Percentiles rank a stretch among this genome's conserved stretches.
Conservation (phyloP, 2,888 invertebrate species). For the Thymelicus lineola region DNA sequence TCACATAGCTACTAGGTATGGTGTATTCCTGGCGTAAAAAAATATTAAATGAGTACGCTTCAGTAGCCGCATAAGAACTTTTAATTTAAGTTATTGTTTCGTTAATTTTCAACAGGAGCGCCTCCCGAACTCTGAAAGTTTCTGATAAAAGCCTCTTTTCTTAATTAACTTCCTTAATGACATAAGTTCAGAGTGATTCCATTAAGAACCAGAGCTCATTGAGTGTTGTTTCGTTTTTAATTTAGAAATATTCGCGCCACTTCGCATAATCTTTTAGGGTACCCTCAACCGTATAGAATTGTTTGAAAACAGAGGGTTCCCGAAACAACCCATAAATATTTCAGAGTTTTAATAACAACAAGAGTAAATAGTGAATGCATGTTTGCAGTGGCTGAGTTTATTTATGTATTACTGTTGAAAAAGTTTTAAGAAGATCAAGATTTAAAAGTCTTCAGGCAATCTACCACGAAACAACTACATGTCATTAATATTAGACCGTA, state of each 20-base stretch:
- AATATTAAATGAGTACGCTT: not conserved
- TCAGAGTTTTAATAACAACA: too few relatives aligned
- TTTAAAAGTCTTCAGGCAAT: too few relatives aligned
- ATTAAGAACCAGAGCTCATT: conserved; percentile 42
- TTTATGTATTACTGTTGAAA: too few relatives aligned
- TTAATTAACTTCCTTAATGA: conserved; percentile 63
- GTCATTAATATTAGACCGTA: too few relatives aligned
- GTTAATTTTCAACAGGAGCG: conserved; percentile 43
- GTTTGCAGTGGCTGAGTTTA: too few relatives aligned
- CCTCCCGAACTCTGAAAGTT: conserved; percentile 48
- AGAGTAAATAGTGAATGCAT: too few relatives aligned
- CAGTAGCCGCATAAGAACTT: conserved; percentile 23
- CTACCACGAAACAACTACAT: too few relatives aligned
- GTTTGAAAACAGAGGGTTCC: not conserved
- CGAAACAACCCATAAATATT: too few relatives aligned
- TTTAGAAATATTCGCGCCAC: conserved; percentile 26
- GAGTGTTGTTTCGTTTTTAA: conserved; percentile 49
- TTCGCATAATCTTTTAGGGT: conserved; percentile 11
- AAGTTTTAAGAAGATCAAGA: too few relatives aligned
- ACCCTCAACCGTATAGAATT: not conserved
- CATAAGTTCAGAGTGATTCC: conserved; percentile 49
- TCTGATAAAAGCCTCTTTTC: conserved; percentile 62
- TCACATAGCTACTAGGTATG: not conserved
- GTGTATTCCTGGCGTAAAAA: not conserved
- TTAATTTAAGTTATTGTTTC: conserved; percentile 40